phyloP scores from a whole-genome alignment of 2,888 invertebrate species.

The Plemyria rubiginata region DNA sequence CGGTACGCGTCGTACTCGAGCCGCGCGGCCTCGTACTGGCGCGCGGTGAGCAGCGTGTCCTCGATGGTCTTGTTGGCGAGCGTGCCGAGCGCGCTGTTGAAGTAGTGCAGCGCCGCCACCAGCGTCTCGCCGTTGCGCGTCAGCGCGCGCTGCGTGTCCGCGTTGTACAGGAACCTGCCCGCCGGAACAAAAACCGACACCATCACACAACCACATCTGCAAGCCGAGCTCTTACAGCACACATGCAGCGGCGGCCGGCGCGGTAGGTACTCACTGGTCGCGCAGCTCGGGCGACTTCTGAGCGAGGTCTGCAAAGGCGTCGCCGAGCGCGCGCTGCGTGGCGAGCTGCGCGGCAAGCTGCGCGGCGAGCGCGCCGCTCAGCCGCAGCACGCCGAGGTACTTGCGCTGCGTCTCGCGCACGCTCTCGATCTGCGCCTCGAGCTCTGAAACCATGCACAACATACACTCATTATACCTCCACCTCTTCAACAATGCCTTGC shows the following conservation, averaged over 20 bases:
- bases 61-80: constrained; percentile 99
- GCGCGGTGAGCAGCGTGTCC: constrained; percentile 90
- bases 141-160: constrained; percentile 97
- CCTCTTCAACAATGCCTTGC: too few relatives aligned
- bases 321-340: constrained; percentile 95
- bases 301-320: constrained; percentile 97
- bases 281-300: constrained; percentile 98
- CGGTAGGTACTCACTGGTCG: constrained; percentile 77
- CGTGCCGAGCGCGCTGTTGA: constrained; percentile 97
- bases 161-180: constrained; percentile 93
- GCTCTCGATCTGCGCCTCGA: constrained; percentile 97
- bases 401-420: constrained; percentile 97
- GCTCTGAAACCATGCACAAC: constrained; percentile 84
- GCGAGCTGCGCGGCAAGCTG: constrained; percentile 89
- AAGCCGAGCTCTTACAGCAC: too few relatives aligned
- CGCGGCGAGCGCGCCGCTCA: constrained; percentile 93
- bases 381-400: constrained; percentile 93
- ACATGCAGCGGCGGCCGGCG: too few relatives aligned
- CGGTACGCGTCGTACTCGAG: constrained; percentile 99
- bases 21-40: constrained; percentile 87
- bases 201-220: too few relatives aligned
- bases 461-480: too few relatives aligned
- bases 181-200: too few relatives aligned
- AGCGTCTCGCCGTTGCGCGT: constrained; percentile 96
- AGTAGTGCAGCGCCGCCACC: constrained; percentile 97